Conservation (phyloP, 2,888 invertebrate genomes). For the Clepsis dumicolana region DNA sequence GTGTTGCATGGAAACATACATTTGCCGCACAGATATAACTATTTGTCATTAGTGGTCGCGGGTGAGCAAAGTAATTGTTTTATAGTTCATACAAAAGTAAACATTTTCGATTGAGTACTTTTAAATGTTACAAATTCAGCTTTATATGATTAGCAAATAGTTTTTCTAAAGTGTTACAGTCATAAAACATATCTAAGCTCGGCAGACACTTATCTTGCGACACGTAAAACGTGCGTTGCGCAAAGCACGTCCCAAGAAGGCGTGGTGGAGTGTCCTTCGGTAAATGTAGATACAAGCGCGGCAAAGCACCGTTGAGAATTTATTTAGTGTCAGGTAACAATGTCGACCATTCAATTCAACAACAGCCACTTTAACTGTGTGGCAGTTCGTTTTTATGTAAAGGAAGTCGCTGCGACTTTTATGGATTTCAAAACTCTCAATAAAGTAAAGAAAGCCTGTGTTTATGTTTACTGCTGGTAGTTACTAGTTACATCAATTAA, state of each 20-base stretch:
- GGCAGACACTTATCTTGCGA: slow-evolving; percentile 45
- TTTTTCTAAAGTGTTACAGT: slow-evolving; percentile 26
- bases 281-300: slow-evolving; percentile 16
- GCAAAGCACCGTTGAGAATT: slow-evolving; percentile 11
- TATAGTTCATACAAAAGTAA: background rate
- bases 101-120: background rate
- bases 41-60: too few species aligned
- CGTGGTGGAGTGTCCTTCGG: slow-evolving; percentile 56
- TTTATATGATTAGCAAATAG: background rate
- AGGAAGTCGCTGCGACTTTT: background rate
- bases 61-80: too few species aligned
- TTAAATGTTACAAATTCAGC: background rate
- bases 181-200: slow-evolving; percentile 37
- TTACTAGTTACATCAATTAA: background rate
- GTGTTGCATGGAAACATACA: too few species aligned
- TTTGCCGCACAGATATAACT: too few species aligned
- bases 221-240: slow-evolving; percentile 47
- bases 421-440: slow-evolving; percentile 9
- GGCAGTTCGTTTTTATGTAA: slow-evolving; percentile 1
- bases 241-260: slow-evolving; percentile 52
- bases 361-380: slow-evolving; percentile 2
- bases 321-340: slow-evolving; percentile 18
- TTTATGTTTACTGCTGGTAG: background rate
- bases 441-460: slow-evolving; percentile 10
- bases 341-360: background rate